phyloP scores from a whole-genome alignment of 2,888 invertebrate species.

The Eurytoma adleriae region DNA sequence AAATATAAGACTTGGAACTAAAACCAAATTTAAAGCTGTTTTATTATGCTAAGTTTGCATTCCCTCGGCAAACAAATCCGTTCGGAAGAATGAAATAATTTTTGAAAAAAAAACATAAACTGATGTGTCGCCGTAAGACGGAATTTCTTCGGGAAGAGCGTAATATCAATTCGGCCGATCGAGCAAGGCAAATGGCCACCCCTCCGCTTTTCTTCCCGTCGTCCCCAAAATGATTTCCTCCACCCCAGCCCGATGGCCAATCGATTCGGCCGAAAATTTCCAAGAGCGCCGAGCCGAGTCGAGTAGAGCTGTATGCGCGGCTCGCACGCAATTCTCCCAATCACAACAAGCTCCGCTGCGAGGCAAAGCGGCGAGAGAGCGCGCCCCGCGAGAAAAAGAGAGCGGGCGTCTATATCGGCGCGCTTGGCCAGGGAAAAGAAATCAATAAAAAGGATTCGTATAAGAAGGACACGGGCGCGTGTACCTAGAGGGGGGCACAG shows the following conservation, averaged over 20 bases:
- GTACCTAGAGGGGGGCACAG: neutral
- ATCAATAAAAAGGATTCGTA: slow-evolving; percentile 48
- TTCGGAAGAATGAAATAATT: too few species aligned
- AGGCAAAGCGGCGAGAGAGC: too few species aligned
- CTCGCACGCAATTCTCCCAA: slow-evolving; percentile 1
- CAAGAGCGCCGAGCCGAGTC: neutral
- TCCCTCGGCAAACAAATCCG: too few species aligned
- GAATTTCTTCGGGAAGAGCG: too few species aligned
- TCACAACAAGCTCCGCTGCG: neutral
- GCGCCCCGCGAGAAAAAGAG: neutral
- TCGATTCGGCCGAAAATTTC: neutral
- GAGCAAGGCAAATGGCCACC: neutral
- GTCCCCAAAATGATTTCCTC: slow-evolving; percentile 6
- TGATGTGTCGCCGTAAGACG: too few species aligned
- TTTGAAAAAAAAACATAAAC: too few species aligned
- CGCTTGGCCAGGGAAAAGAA: slow-evolving; percentile 16
- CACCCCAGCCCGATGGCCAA: slow-evolving; percentile 7
- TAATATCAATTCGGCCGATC: neutral
- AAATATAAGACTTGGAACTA: too few species aligned
- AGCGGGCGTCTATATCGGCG: neutral
- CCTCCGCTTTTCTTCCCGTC: neutral
- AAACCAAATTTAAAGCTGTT: too few species aligned
- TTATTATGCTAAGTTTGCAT: too few species aligned
- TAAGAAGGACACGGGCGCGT: slow-evolving; percentile 39
- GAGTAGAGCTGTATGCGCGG: neutral